These are phyloP conservation scores for Leptatherina wallacei DNA, from an alignment of 2,797 vertebrate genomes.

Conservation along the genomic window DNA sequence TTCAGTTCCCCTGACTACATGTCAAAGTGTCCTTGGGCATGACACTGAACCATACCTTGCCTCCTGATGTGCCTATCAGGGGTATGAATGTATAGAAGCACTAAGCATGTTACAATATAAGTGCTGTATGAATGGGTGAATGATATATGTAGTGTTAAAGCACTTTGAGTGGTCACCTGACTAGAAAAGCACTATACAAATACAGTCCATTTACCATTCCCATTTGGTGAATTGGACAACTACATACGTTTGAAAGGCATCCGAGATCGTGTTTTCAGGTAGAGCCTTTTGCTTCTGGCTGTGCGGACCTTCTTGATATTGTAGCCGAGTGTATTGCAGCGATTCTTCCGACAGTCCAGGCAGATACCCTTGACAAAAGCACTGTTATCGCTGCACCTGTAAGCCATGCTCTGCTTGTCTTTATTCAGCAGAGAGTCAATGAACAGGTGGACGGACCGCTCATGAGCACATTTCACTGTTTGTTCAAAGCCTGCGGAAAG, in stretches of 20 bases:
- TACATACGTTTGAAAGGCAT: constrained; percentile 92
- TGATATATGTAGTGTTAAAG: too few relatives aligned
- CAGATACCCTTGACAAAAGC: constrained; percentile 91
- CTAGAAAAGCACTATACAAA: too few relatives aligned
- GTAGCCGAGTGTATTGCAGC: constrained; percentile 93
- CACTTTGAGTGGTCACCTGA: too few relatives aligned
- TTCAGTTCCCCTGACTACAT: too few relatives aligned
- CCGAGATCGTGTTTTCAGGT: constrained; percentile 86
- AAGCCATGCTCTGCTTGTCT: constrained; percentile 88
- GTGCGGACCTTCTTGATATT: constrained; percentile 79
- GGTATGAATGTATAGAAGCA: too few relatives aligned
- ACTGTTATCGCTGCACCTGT: constrained; percentile 87
- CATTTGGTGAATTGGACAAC: neutral
- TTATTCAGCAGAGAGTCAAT: constrained; percentile 91
- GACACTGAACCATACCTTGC: too few relatives aligned
- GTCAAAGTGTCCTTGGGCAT: too few relatives aligned
- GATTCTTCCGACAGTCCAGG: constrained; percentile 88
- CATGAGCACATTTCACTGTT: constrained; percentile 94
- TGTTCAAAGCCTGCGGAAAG: constrained; percentile 79
- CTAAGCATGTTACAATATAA: too few relatives aligned
- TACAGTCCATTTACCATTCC: too few relatives aligned
- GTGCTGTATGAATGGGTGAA: too few relatives aligned
- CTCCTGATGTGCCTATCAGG: too few relatives aligned
- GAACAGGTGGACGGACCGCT: constrained; percentile 93
- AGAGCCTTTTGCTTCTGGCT: constrained; percentile 83